Evolutionary conservation across 1,140 invertebrate genomes (phyloP), one percentile per base, ranked within the genome.

Genomic region (Rhizoglyphus robini): DNA sequence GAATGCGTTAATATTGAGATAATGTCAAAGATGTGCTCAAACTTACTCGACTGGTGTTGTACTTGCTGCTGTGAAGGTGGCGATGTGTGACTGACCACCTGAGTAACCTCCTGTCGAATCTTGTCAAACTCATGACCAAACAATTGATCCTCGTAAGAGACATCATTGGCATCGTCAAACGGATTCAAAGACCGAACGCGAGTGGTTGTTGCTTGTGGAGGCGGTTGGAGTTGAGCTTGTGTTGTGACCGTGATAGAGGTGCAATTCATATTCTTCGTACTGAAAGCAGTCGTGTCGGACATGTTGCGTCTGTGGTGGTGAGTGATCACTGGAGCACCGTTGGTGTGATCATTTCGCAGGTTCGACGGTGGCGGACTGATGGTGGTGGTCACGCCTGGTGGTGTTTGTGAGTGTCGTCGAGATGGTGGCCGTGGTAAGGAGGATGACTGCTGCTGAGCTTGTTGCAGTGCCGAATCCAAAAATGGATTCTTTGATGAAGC

Each of bases 121-220:
- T 86, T 87, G 72, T 90, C 87, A 75, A 90, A 90, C 76, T 90
- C 88, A 29, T 85, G 86, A 63, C 88, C 88, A 76, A 90, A 90
- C 70, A 88, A 83, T 70, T 87, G 83, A 79, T 90, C 88, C 71
- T 90, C 88, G 29, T 27, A 47, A 20, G 47, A 31, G 2, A 8
- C 11, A 4, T 48, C 41, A 1, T 84, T 85, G 81, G 71, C 76
- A 72, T 86, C 84, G 71, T 84, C 85, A 72, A 89, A 90, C 25
- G 87, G 88, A 80, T 90, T 90, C 87, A 87, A 89, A 8, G 34
- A 32, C 11, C 65, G 69, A 63, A 18, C 31, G 5, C 36, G 11
- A 15, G 68, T 85, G 82, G 2, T 79, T 79, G 27, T 85, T 78
- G 69, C 83, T 81, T 29, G 79, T 25, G 61, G 32, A 18, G 63